Percentiles rank a stretch among this genome's conserved stretches.
These are phyloP conservation scores for Ornithoptera alexandrae DNA, from an alignment of 2,888 invertebrate genomes.

Conservation along the genomic window DNA sequence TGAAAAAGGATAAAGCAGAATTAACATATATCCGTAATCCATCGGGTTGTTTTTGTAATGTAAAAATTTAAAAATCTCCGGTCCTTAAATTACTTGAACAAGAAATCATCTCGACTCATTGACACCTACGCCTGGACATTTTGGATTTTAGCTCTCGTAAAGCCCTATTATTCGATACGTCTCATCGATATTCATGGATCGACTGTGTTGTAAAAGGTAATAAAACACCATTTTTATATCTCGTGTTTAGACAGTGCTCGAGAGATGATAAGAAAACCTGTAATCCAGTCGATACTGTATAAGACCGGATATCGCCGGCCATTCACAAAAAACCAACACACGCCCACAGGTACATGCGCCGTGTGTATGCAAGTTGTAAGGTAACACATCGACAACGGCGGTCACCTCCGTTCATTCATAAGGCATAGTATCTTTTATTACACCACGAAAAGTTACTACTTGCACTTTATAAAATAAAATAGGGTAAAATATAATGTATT, in stretches of 20 bases:
- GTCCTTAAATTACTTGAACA: conserved; percentile 62
- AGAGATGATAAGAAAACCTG: conserved; percentile 78
- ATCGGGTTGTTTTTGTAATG: conserved; percentile 58
- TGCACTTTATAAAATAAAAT: conserved; percentile 35
- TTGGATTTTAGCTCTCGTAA: conserved; percentile 50
- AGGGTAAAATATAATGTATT: conserved; percentile 10
- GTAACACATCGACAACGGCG: conserved; percentile 50
- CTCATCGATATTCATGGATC: conserved; percentile 70
- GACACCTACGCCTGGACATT: conserved; percentile 68
- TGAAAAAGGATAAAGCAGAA: conserved; percentile 57
- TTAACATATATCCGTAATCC: conserved; percentile 65
- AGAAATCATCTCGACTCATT: conserved; percentile 52
- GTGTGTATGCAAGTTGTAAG: conserved; percentile 45
- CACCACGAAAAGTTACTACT: conserved; percentile 59
- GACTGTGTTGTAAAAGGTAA: conserved; percentile 69
- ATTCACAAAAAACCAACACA: conserved; percentile 74
- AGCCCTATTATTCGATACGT: conserved; percentile 62
- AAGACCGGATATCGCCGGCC: conserved; percentile 76
- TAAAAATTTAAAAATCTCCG: conserved; percentile 56
- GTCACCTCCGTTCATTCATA: conserved; percentile 72
- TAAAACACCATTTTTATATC: conserved; percentile 72
- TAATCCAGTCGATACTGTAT: conserved; percentile 54
- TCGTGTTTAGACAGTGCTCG: conserved; percentile 75
- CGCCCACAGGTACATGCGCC: conserved; percentile 46
- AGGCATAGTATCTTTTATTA: conserved; percentile 64